Evolutionary conservation across 2,797 vertebrate species (phyloP).

Genomic region (Smutsia temminckii): DNA sequence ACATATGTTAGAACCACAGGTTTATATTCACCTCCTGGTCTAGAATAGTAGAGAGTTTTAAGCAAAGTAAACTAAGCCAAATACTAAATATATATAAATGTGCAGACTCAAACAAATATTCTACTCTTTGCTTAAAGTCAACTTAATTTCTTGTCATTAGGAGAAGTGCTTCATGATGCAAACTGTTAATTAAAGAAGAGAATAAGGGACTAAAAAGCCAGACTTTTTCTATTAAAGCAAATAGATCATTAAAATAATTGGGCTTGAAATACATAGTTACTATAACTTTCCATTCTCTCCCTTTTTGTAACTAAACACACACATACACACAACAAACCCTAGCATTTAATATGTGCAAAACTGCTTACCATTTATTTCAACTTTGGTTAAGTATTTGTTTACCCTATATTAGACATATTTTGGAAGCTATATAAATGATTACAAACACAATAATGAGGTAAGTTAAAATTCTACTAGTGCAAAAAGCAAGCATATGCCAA

Average conservation of each 20-base stretch:
- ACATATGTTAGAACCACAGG: conserved; percentile 33
- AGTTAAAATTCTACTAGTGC: conserved; percentile 87
- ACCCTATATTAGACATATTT: conserved; percentile 81
- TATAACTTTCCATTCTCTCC: conserved; percentile 50
- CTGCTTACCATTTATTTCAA: conserved; percentile 84
- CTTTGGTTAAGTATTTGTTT: conserved; percentile 85
- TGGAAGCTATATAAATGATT: conserved; percentile 85
- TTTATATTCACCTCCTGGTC: conserved; percentile 73
- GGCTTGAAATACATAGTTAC: conserved; percentile 41
- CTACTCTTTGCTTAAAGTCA: conserved; percentile 73
- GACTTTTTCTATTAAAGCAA: conserved; percentile 80
- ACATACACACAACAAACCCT: conserved; percentile 69
- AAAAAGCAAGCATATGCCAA: conserved; percentile 88
- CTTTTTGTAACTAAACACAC: conserved; percentile 52
- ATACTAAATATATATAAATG: conserved; percentile 79
- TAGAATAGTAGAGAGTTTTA: conserved; percentile 79
- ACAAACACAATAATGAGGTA: conserved; percentile 85
- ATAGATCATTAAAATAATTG: conserved; percentile 49
- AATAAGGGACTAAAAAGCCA: conserved; percentile 76
- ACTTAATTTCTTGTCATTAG: conserved; percentile 77
- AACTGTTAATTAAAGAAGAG: conserved; percentile 80
- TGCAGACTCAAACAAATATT: conserved; percentile 73
- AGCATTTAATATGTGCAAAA: conserved; percentile 86
- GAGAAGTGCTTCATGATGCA: conserved; percentile 80
- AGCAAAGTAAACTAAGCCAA: conserved; percentile 78